Conservation (phyloP, 2,797 vertebrate species). For the Sebastes diaconus region DNA sequence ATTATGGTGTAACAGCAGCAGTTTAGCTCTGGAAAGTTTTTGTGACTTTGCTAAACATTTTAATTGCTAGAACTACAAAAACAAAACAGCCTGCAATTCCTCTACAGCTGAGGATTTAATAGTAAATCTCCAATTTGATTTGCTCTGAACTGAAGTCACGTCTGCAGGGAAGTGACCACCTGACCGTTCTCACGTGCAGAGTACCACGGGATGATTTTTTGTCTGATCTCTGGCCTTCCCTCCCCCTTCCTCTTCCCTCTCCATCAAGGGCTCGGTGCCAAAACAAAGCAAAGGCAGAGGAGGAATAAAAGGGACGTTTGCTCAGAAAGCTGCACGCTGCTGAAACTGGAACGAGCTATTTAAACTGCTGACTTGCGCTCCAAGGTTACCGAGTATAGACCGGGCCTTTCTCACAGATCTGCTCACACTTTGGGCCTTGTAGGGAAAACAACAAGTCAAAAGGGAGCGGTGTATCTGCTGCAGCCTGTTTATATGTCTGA, state of each 20-base stretch:
- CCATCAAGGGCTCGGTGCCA: conserved; percentile 56
- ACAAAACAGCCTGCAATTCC: background rate
- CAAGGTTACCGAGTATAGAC: conserved; percentile 44
- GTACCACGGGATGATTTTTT: conserved; percentile 69
- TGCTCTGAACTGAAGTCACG: conserved; percentile 19
- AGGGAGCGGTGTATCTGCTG: conserved; percentile 1
- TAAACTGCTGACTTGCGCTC: conserved; percentile 64
- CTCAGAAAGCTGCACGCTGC: conserved; percentile 48
- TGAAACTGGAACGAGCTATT: conserved; percentile 58
- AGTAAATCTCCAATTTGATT: conserved; percentile 36
- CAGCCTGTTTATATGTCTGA: background rate
- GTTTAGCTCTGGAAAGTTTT: background rate
- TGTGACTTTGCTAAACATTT: background rate
- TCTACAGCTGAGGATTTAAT: conserved; percentile 4
- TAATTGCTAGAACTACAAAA: background rate
- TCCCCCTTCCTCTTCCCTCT: conserved; percentile 22
- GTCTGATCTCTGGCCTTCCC: conserved; percentile 65
- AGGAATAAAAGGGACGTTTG: conserved; percentile 32
- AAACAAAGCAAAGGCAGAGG: conserved; percentile 63
- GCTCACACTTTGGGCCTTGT: conserved; percentile 16
- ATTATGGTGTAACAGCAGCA: background rate
- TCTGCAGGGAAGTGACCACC: conserved; percentile 62
- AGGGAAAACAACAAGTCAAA: conserved; percentile 13
- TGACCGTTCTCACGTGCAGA: conserved; percentile 69
- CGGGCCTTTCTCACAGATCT: conserved; percentile 44